Percentiles rank a stretch among this genome's conserved stretches.
phyloP scores from a whole-genome alignment of 2,113 vertebrate species.

The Clinocottus analis region DNA sequence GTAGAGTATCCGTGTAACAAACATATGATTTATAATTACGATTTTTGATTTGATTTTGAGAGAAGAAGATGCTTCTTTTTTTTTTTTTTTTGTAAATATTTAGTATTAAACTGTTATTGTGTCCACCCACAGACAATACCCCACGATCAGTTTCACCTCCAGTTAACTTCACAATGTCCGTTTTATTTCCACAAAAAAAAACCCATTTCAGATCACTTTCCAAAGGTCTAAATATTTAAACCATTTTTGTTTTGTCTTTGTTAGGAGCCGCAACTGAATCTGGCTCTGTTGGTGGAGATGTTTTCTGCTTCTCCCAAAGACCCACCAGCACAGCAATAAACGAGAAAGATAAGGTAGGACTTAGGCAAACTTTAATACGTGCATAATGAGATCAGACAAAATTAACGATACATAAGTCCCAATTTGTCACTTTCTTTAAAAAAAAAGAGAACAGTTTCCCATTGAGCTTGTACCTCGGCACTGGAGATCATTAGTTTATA shows the following conservation, averaged over 20 bases:
- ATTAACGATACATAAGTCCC: no score
- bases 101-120: not conserved
- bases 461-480: not conserved
- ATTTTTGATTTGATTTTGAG: not conserved
- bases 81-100: not conserved
- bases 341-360: conserved; percentile 55
- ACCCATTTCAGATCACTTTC: not conserved
- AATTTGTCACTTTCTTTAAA: not conserved
- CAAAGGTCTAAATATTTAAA: not conserved
- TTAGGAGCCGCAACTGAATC: conserved; percentile 34
- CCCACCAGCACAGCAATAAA: conserved; percentile 5
- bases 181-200: not conserved
- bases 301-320: conserved; percentile 62
- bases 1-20: not conserved
- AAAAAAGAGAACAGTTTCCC: not conserved
- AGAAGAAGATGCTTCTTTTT: not conserved
- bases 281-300: conserved; percentile 28
- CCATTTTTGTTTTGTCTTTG: not conserved
- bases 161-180: not conserved
- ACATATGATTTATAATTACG: not conserved
- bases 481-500: not conserved
- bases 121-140: no score
- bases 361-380: not conserved
- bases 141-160: not conserved
- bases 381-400: no score